Evolutionary conservation across 2,888 invertebrate genomes (phyloP).

Genomic region (Drosophila macrospina): DNA sequence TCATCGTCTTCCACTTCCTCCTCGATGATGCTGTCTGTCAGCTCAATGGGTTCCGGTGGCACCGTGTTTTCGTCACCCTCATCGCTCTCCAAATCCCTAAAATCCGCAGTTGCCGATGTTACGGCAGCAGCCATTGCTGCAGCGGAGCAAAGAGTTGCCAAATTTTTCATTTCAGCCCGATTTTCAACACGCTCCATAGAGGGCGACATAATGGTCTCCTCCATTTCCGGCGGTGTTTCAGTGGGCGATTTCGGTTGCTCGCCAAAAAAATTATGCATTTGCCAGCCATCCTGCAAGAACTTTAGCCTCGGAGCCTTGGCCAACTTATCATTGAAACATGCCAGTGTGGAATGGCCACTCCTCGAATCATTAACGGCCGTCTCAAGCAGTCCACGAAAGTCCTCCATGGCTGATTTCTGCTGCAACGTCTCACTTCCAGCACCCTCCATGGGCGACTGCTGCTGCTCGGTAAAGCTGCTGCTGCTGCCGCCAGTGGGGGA

Average conservation of each 20-base stretch:
- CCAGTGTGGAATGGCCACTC: constrained; percentile 52
- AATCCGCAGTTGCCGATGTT: constrained; percentile 53
- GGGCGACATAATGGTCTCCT: constrained; percentile 70
- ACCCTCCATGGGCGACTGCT: constrained; percentile 49
- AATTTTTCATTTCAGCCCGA: constrained; percentile 81
- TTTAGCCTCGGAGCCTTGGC: constrained; percentile 73
- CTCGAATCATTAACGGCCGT: constrained; percentile 72
- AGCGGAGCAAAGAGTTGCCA: constrained; percentile 82
- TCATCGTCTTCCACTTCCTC: constrained; percentile 71
- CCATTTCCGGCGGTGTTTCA: constrained; percentile 83
- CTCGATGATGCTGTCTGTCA: constrained; percentile 62
- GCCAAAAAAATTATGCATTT: constrained; percentile 84
- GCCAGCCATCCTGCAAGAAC: constrained; percentile 84
- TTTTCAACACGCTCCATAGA: constrained; percentile 55
- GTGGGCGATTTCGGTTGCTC: constrained; percentile 86
- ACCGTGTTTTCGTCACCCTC: constrained; percentile 68
- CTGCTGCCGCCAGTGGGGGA: constrained; percentile 74
- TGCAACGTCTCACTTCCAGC: constrained; percentile 41
- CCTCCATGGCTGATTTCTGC: constrained; percentile 67
- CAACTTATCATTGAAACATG: constrained; percentile 54
- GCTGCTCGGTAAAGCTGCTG: constrained; percentile 54
- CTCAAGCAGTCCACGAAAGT: constrained; percentile 69
- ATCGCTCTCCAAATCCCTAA: constrained; percentile 57
- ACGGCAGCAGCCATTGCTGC: constrained; percentile 81
- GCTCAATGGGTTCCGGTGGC: constrained; percentile 70